Evolutionary conservation across 2,888 invertebrate genomes (phyloP), one percentile per base, ranked within the genome.

Genomic region (Notocelia uddmanniana): DNA sequence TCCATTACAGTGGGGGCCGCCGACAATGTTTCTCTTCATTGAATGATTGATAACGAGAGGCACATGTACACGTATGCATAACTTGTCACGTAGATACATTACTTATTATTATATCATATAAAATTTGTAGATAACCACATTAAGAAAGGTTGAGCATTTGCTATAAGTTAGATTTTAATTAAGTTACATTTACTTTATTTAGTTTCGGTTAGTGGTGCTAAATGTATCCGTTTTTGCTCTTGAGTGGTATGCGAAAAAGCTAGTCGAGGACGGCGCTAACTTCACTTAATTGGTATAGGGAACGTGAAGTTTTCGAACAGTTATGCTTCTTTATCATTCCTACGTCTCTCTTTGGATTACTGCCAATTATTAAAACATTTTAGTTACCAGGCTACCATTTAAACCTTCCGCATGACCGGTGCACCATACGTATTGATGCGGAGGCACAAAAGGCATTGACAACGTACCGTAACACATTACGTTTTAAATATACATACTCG

Each of bases 41-140:
- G 62, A 68, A 68, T 64, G 69, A 68, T 71, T 71, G 74, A 71
- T 74, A 74, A 71, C 62, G 62, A 34, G 54, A 63, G 59, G 59
- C 45, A 60, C n/a, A 45, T 13, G 21, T 41, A 70, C 26, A 57
- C 50, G 62, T 57, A 59, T 57, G 68, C 37, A 37, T 58, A 11
- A 66, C 64, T 26, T 66, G 58, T 59, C 70, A 66, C 64, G 64
- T 70, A 34, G 9, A 2, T 37, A 58, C 50, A 50, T 37, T 23
- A 50, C 45, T 50, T 52, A 21, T 21, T 52, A n/a, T 34, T 50
- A 70, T 57, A 57, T 55, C 48, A 69, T 58, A 6, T 37, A 19
- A 52, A 70, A 41, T 23, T 31, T 31, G 31, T 6, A 31, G 31
- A 31, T 31, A 31, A 31, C 8, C 31, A 31, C 0, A 31, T 31